Conservation (phyloP, 1,140 invertebrate genomes). For the Sitobion miscanthi region DNA sequence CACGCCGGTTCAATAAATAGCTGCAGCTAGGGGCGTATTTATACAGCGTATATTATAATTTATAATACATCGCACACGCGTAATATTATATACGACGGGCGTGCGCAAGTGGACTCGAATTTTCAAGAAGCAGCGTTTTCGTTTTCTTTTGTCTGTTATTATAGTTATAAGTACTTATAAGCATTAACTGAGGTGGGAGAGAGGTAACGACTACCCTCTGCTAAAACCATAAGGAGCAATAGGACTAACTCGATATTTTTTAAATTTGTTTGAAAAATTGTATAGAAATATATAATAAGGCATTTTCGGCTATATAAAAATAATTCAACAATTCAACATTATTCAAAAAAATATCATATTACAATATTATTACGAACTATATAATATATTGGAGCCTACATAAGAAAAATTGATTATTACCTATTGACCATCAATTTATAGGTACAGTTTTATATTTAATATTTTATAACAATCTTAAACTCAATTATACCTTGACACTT, state of each 20-base stretch:
- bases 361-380: neutral
- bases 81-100: neutral
- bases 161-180: no score
- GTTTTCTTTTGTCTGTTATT: neutral
- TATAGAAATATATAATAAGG: neutral
- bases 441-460: no score
- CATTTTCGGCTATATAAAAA: neutral
- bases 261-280: neutral
- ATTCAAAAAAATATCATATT: neutral
- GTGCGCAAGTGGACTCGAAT: neutral
- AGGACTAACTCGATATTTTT: neutral
- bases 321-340: neutral
- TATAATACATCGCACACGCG: neutral
- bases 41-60: neutral
- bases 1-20: neutral
- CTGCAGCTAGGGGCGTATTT: conserved; percentile 23
- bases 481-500: no score
- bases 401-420: neutral
- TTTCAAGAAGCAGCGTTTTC: neutral
- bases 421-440: no score
- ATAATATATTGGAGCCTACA: neutral
- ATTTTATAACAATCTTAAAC: no score
- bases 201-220: neutral
- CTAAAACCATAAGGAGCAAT: neutral
- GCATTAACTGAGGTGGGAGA: neutral